Conservation (phyloP, 2,888 invertebrate genomes). For the Hydrotaea diabolus region DNA sequence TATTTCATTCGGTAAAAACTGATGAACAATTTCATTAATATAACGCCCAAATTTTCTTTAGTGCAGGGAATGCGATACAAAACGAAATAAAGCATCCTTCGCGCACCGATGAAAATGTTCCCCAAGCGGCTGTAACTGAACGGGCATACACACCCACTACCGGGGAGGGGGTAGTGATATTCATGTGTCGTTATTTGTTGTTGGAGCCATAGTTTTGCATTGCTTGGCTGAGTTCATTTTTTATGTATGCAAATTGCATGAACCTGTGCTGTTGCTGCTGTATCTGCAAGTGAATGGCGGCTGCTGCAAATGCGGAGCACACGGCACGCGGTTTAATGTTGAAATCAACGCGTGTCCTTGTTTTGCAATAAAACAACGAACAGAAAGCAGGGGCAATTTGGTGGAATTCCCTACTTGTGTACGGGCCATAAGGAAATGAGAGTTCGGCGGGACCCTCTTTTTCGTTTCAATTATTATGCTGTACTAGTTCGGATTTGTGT, state of each 20-base stretch:
- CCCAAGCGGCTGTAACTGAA: slow-evolving; percentile 51
- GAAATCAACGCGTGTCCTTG: slow-evolving; percentile 39
- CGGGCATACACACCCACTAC: slow-evolving; percentile 28
- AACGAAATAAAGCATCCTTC: slow-evolving; percentile 15
- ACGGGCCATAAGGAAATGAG: background rate
- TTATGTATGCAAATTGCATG: slow-evolving; percentile 66
- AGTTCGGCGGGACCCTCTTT: background rate
- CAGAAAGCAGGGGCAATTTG: slow-evolving; percentile 35
- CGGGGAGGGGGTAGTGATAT: slow-evolving; percentile 8
- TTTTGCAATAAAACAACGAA: slow-evolving; percentile 27
- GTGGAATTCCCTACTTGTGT: slow-evolving; percentile 18
- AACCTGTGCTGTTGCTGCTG: slow-evolving; percentile 45
- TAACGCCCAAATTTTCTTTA: too few species aligned
- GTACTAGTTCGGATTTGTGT: too few species aligned
- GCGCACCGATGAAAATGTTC: slow-evolving; percentile 24
- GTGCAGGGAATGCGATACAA: too few species aligned
- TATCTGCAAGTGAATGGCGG: background rate
- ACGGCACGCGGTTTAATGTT: slow-evolving; percentile 44
- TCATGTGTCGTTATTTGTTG: slow-evolving; percentile 25
- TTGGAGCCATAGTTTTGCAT: slow-evolving; percentile 34
- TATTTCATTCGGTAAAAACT: too few species aligned
- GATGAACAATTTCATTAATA: too few species aligned
- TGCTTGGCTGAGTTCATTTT: slow-evolving; percentile 54
- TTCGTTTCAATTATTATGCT: too few species aligned
- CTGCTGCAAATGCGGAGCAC: background rate